Base-by-base conservation (phyloP, 2,888 invertebrate genomes). In the Zygothrica quintamaculata region DNA sequence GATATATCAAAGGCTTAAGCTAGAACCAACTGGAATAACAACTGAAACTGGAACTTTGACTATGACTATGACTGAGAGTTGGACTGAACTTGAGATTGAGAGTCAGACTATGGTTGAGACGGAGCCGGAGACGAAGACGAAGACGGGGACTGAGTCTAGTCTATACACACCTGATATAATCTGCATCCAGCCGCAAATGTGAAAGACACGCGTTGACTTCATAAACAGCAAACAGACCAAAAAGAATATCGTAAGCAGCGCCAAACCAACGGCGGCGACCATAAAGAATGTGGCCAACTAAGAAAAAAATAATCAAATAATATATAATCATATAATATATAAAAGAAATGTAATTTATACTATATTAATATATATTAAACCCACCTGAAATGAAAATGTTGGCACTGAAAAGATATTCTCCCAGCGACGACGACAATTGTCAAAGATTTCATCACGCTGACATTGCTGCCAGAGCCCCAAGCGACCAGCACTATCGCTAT, bases 111-210 rank as follows among this genome's bases (percentile, higher is more conserved):
- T n/a, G n/a, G n/a, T n/a, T n/a, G n/a, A n/a, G n/a, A n/a, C n/a
- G n/a, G n/a, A n/a, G n/a, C n/a, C n/a, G n/a, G n/a, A n/a, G n/a
- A n/a, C n/a, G n/a, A n/a, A n/a, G n/a, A 8, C 26, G 26, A 26
- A 26, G 26, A 26, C 26, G 44, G 48, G 29, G 44, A 50, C 15
- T 56, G 16, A 50, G 61, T 34, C 36, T 55, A 25, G 22, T 22
- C n/a, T 40, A 16, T 46, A 73, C 74, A 94, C 91, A 99, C 99
- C 98, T 89, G 98, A 97, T 77, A 98, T 92, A n/a, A 98, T 93
- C 91, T 99, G 99, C 92, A 99, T 93, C 97, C 97, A 98, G 42
- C 97, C 98, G 89, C 98, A 98, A 65, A 98, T 94, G 89, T 96
- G 95, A 91, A 97, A 98, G 47, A 98, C 98, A 48, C 95, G 95